Conservation (phyloP, 2,797 vertebrate species). For the Hydrocynus forskahlii region DNA sequence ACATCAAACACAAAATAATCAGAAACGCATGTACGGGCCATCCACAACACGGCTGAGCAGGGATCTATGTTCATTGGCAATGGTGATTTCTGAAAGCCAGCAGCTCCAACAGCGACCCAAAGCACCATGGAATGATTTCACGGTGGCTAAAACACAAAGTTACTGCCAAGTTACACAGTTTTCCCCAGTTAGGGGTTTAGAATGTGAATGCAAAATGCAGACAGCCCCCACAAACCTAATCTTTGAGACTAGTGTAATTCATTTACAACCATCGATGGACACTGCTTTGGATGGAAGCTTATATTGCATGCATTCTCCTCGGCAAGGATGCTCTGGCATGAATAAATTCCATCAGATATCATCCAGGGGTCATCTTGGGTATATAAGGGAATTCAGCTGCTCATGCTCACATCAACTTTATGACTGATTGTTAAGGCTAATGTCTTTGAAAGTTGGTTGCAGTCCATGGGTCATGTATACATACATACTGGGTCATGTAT, state of each 20-base stretch:
- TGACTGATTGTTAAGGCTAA: background rate
- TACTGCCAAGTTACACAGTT: conserved; percentile 41
- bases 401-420: background rate
- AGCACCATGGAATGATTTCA: conserved; percentile 37
- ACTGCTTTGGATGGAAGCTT: background rate
- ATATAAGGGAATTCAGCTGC: background rate
- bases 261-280: background rate
- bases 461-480: no score
- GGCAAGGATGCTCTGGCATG: background rate
- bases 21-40: background rate
- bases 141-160: conserved; percentile 28
- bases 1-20: conserved; percentile 31
- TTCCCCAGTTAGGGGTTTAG: background rate
- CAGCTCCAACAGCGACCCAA: conserved; percentile 38
- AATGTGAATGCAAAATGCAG: background rate
- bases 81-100: conserved; percentile 1
- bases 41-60: conserved; percentile 23
- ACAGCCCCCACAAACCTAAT: conserved; percentile 15
- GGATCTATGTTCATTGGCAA: conserved; percentile 36
- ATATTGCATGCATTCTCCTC: background rate
- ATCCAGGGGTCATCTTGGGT: background rate
- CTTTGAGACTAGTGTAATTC: background rate
- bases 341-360: background rate
- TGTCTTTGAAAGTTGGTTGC: background rate
- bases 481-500: no score